A percentile compares a stretch with the other conserved stretches of the same genome.
phyloP scores from a whole-genome alignment of 1,140 invertebrate species.

The Ceratosolen fusciceps region DNA sequence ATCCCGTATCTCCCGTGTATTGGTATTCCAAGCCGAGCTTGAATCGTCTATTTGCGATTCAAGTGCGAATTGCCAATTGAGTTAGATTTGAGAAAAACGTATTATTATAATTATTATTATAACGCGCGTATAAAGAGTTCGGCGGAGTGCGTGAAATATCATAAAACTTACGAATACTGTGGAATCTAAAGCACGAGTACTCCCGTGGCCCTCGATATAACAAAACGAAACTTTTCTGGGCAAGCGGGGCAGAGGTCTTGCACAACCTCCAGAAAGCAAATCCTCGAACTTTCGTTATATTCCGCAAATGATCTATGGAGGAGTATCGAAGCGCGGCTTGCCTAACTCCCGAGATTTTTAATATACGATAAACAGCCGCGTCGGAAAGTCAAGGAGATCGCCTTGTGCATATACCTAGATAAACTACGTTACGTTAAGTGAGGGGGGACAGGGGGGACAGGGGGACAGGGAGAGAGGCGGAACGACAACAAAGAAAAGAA shows the following conservation, averaged over 20 bases:
- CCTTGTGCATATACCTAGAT: too few relatives aligned
- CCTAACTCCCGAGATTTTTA: not conserved
- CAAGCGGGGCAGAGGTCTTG: slow-evolving; percentile 13
- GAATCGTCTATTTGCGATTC: too few relatives aligned
- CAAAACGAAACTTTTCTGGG: slow-evolving; percentile 10
- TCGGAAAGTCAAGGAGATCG: too few relatives aligned
- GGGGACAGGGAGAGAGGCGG: too few relatives aligned
- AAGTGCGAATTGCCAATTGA: too few relatives aligned
- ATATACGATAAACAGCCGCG: too few relatives aligned
- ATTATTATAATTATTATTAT: not conserved
- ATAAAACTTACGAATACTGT: slow-evolving; percentile 10
- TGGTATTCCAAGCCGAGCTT: too few relatives aligned
- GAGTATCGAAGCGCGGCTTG: slow-evolving; percentile 16
- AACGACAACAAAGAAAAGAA: too few relatives aligned
- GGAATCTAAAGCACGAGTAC: slow-evolving; percentile 33
- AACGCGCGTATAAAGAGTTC: not conserved
- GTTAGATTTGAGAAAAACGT: too few relatives aligned
- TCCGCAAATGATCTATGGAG: not conserved
- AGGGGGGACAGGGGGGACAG: too few relatives aligned
- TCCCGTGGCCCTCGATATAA: not conserved
- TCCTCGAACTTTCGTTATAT: slow-evolving; percentile 40
- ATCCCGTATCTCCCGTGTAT: too few relatives aligned
- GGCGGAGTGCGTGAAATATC: slow-evolving; percentile 14
- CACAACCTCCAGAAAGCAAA: slow-evolving; percentile 18
- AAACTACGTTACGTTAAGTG: too few relatives aligned